phyloP scores from a whole-genome alignment of 2,797 vertebrate species.

The Sylvia borin region DNA sequence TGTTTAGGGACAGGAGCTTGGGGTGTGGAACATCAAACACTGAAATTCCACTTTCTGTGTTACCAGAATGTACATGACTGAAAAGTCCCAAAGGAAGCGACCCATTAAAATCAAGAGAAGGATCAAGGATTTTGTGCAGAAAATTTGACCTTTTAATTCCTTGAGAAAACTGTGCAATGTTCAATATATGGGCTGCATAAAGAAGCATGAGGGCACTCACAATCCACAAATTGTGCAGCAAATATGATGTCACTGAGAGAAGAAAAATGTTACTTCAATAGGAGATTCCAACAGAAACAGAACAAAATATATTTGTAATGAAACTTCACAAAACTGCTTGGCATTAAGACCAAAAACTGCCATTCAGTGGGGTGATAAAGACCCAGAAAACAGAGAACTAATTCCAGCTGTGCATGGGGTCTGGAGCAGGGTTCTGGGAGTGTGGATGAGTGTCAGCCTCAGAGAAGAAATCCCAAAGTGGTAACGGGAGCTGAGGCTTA shows the following conservation, averaged over 20 bases:
- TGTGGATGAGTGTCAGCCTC: constrained; percentile 53
- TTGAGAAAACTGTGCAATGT: background rate
- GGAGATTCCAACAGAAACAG: constrained; percentile 39
- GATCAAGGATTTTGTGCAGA: background rate
- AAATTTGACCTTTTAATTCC: background rate
- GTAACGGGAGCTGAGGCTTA: constrained; percentile 62
- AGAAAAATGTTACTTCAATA: background rate
- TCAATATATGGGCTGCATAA: background rate
- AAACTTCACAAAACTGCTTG: constrained; percentile 18
- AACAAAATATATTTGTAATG: constrained; percentile 10
- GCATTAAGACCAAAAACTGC: constrained; percentile 60
- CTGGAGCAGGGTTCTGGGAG: constrained; percentile 44
- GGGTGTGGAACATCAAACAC: background rate
- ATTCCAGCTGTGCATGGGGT: constrained; percentile 36
- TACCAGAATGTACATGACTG: background rate
- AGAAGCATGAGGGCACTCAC: background rate
- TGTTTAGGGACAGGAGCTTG: background rate
- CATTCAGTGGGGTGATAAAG: constrained; percentile 31
- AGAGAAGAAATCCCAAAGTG: constrained; percentile 61
- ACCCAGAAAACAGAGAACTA: constrained; percentile 20
- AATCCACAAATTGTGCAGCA: background rate
- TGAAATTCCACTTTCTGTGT: background rate
- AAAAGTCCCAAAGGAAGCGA: background rate
- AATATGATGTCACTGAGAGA: background rate
- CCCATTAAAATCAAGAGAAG: background rate